These are phyloP conservation scores for Rousettus madagascariensis DNA, from an alignment of 2,797 vertebrate genomes.

Conservation along the genomic window DNA sequence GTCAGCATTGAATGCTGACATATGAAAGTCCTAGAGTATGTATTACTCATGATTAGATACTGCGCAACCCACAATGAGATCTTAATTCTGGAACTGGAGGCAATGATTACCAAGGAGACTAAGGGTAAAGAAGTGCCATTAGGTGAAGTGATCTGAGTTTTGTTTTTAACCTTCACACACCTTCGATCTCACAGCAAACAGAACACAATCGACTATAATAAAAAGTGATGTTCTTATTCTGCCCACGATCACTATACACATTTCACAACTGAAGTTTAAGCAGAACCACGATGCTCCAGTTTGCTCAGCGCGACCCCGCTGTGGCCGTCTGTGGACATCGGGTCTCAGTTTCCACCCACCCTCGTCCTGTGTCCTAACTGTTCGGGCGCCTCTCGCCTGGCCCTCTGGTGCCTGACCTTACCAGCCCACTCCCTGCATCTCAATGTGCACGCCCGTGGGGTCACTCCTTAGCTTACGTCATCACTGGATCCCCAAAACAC, in stretches of 20 bases:
- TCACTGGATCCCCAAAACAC: not conserved
- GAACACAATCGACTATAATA: not conserved
- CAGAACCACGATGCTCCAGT: not conserved
- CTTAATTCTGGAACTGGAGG: not conserved
- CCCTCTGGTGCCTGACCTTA: rapidly evolving
- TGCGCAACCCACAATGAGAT: not conserved
- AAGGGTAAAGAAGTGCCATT: not conserved
- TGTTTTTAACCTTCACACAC: not conserved
- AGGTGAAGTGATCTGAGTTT: not conserved
- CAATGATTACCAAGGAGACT: not conserved
- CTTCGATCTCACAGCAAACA: not conserved
- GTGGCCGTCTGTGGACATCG: too few species aligned
- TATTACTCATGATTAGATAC: not conserved
- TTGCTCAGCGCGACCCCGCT: rapidly evolving
- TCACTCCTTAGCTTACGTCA: rapidly evolving
- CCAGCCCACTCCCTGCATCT: too few species aligned
- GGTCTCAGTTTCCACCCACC: rapidly evolving
- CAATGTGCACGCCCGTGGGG: rapidly evolving
- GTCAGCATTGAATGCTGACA: not conserved
- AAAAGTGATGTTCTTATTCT: not conserved
- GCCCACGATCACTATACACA: too few species aligned
- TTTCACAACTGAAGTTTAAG: not conserved
- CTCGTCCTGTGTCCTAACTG: rapidly evolving
- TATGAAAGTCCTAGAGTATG: not conserved
- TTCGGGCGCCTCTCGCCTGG: rapidly evolving